phyloP scores from a whole-genome alignment of 1,140 invertebrate species.

The Hesperophylax magnus region DNA sequence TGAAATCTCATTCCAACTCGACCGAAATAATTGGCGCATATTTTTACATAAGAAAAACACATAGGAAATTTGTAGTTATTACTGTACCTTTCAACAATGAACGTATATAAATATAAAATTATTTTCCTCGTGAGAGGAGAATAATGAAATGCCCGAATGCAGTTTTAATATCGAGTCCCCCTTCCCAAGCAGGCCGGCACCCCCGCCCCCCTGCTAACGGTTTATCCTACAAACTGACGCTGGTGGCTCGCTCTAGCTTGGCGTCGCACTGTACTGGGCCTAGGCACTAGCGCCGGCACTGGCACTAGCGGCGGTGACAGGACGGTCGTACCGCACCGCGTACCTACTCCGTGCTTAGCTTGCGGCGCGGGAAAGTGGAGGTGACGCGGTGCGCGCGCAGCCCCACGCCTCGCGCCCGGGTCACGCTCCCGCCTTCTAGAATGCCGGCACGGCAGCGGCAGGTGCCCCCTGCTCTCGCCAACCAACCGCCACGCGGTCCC shows the following conservation, averaged over 20 bases:
- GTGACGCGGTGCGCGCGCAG: slow-evolving; percentile 38
- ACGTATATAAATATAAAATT: slow-evolving; percentile 57
- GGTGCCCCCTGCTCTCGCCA: not conserved
- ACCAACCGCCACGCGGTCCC: not conserved
- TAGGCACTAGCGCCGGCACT: too few relatives aligned
- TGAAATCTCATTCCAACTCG: slow-evolving; percentile 58
- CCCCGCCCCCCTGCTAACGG: not conserved
- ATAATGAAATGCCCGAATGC: slow-evolving; percentile 53
- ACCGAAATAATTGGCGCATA: slow-evolving; percentile 57
- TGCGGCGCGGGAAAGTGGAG: not conserved
- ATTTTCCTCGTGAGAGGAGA: slow-evolving; percentile 53
- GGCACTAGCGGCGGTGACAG: too few relatives aligned
- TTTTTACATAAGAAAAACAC: slow-evolving; percentile 58
- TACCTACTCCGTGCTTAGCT: not conserved
- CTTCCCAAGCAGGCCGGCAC: not conserved
- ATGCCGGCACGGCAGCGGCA: not conserved
- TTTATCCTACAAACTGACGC: too few relatives aligned
- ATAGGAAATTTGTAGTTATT: slow-evolving; percentile 58
- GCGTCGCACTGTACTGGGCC: too few relatives aligned
- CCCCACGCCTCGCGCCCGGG: slow-evolving; percentile 33
- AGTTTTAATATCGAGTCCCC: slow-evolving; percentile 49
- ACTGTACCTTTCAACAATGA: slow-evolving; percentile 58
- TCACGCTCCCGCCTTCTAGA: slow-evolving; percentile 38
- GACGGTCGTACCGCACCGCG: too few relatives aligned
- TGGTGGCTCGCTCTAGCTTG: too few relatives aligned